Conservation (phyloP, 1,140 invertebrate genomes). For the Drosophila paulistorum region DNA sequence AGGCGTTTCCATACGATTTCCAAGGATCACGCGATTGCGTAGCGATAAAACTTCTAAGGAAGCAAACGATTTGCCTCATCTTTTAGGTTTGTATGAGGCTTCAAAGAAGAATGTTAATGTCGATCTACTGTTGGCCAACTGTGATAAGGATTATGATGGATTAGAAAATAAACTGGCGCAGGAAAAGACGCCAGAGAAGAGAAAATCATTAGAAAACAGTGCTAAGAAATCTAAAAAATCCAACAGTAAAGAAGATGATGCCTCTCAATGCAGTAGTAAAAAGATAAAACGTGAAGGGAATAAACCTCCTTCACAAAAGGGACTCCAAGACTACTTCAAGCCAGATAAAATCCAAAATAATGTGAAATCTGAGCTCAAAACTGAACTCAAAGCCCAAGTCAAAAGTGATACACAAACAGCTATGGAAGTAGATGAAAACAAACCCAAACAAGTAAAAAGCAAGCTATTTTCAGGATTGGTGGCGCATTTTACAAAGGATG, state of each 20-base stretch:
- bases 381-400: background rate
- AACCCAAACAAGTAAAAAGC: constrained; percentile 5
- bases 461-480: constrained; percentile 51
- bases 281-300: constrained; percentile 23
- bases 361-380: constrained; percentile 13
- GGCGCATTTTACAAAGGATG: constrained; percentile 48
- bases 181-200: constrained; percentile 57
- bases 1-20: constrained; percentile 96
- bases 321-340: constrained; percentile 45
- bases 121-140: constrained; percentile 83
- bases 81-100: constrained; percentile 87
- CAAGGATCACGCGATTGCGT: constrained; percentile 92
- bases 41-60: constrained; percentile 93
- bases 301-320: constrained; percentile 25
- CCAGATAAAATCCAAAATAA: too few species aligned
- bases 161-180: constrained; percentile 22
- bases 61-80: constrained; percentile 91
- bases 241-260: constrained; percentile 23
- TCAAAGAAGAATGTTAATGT: constrained; percentile 88
- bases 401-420: background rate
- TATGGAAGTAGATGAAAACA: background rate
- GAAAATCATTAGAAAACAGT: constrained; percentile 13
- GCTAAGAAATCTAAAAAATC: constrained; percentile 41
- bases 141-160: constrained; percentile 28
- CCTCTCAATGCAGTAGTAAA: constrained; percentile 32